Evolutionary conservation across 2,797 vertebrate species (phyloP).

Genomic region (Sylvia borin): DNA sequence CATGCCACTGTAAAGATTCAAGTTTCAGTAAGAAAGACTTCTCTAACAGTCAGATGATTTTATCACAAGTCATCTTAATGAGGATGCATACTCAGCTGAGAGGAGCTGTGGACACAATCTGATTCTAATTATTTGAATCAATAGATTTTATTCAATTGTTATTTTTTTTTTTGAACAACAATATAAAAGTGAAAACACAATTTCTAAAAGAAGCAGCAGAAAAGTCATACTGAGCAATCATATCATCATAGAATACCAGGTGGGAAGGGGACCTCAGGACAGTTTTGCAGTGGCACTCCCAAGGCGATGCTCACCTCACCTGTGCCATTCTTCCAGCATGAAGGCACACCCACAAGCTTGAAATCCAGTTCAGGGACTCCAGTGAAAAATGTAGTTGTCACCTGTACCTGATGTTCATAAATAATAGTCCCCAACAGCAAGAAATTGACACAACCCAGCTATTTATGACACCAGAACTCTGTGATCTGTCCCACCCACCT

Average conservation of each 20-base stretch:
- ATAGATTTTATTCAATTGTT: not conserved
- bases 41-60: not conserved
- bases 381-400: not conserved
- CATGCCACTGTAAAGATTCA: not conserved
- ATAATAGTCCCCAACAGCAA: not conserved
- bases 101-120: not conserved
- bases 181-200: not conserved
- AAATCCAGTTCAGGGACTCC: not conserved
- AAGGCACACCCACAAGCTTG: not conserved
- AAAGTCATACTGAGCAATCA: not conserved
- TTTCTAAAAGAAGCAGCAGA: not conserved
- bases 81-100: not conserved
- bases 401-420: not conserved
- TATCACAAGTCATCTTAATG: not conserved
- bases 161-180: not conserved
- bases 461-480: not conserved
- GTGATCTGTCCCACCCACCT: not conserved
- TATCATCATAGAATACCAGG: not conserved
- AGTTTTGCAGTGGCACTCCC: not conserved
- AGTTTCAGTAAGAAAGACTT: not conserved
- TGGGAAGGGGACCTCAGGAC: not conserved
- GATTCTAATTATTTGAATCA: not conserved
- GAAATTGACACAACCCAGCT: not conserved
- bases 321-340: not conserved
- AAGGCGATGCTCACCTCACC: not conserved